These are phyloP conservation scores for Hypomesus transpacificus DNA, from an alignment of 2,113 vertebrate species.

Conservation along the genomic window DNA sequence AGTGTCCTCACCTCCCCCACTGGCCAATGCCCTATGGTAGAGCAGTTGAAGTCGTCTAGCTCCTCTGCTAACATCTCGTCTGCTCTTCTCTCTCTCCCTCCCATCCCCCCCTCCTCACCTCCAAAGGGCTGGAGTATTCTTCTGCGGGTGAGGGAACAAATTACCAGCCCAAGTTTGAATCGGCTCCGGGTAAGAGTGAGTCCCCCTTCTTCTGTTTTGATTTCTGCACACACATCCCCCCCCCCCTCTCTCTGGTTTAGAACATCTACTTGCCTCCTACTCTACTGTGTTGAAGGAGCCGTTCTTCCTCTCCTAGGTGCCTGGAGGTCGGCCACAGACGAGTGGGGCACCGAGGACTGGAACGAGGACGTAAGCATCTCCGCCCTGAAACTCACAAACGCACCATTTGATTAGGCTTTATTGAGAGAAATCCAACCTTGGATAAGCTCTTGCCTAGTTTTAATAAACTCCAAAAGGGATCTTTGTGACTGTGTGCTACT, in stretches of 20 bases:
- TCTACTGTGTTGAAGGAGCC: conserved; percentile 48
- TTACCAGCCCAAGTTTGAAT: conserved; percentile 91
- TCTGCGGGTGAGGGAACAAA: conserved; percentile 87
- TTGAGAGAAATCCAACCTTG: no score
- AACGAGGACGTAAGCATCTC: conserved; percentile 91
- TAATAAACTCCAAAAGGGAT: no score
- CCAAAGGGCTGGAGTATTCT: conserved; percentile 88
- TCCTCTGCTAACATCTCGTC: no score
- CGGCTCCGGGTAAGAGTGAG: conserved; percentile 83
- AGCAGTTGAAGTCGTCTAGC: no score
- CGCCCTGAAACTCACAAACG: background rate
- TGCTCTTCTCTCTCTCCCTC: no score
- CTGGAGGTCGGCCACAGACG: conserved; percentile 89
- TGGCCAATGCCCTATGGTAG: no score
- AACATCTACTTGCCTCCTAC: conserved; percentile 19
- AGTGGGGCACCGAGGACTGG: conserved; percentile 99
- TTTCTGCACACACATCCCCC: background rate
- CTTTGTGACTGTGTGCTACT: background rate
- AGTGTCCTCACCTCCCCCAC: no score
- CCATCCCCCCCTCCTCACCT: background rate
- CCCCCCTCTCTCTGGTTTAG: background rate
- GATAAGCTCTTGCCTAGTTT: no score
- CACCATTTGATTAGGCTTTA: no score
- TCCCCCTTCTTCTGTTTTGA: background rate
- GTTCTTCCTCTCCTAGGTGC: conserved; percentile 73